Conservation (phyloP, 1,140 invertebrate species). For the Trichonephila clavipes region DNA sequence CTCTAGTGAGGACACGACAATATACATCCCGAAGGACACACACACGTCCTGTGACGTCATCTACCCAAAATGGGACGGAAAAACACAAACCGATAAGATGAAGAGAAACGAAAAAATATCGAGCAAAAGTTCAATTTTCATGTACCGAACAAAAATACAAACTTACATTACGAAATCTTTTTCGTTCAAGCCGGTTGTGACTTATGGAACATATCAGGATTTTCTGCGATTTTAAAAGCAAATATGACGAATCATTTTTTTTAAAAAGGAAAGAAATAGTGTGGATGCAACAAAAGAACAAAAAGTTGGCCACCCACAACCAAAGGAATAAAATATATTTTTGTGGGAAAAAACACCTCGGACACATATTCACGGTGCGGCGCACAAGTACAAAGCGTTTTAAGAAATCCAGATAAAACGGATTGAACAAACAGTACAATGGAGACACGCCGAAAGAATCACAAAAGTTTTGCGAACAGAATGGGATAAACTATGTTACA, state of each 20-base stretch:
- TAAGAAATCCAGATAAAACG: slow-evolving; percentile 9
- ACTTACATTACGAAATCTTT: background rate
- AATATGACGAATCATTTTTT: background rate
- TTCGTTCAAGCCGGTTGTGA: background rate
- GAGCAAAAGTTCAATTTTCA: slow-evolving; percentile 34
- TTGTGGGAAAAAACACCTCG: background rate
- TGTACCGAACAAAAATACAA: background rate
- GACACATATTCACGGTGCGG: background rate
- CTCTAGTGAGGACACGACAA: background rate
- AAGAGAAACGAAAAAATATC: background rate
- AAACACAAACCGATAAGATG: slow-evolving; percentile 3
- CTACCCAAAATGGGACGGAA: background rate
- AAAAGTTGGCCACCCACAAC: slow-evolving; percentile 29
- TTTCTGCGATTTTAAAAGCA: background rate
- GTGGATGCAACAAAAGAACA: background rate
- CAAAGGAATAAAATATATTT: slow-evolving; percentile 2
- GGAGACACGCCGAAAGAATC: background rate
- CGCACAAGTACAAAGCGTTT: slow-evolving; percentile 33
- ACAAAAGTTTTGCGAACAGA: slow-evolving; percentile 10
- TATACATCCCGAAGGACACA: background rate
- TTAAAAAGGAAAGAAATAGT: background rate
- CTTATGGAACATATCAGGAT: background rate
- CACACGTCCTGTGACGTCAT: background rate
- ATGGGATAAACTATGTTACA: slow-evolving; percentile 55
- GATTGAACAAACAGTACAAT: slow-evolving; percentile 28